Conservation (phyloP, 2,888 invertebrate genomes). For the Chromoteleia sp. region DNA sequence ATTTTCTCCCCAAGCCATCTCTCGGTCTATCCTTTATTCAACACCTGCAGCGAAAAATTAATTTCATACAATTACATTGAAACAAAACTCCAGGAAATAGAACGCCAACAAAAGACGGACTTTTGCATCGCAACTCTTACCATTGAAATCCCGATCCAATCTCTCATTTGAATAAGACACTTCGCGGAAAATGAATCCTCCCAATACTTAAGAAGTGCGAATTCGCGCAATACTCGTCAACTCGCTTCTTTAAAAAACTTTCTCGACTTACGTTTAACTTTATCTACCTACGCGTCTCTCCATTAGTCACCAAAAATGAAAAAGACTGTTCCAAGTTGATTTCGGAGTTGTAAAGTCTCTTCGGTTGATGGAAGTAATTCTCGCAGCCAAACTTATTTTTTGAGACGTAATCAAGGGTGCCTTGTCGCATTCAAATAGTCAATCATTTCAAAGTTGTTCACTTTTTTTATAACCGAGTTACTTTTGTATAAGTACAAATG, state of each 20-base stretch:
- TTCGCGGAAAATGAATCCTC: constrained; percentile 33
- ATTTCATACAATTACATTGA: constrained; percentile 46
- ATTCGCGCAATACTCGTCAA: constrained; percentile 30
- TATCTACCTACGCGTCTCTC: constrained; percentile 9
- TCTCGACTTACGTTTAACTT: constrained; percentile 13
- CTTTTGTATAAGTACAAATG: no score
- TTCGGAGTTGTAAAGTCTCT: constrained; percentile 12
- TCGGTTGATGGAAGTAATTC: constrained; percentile 12
- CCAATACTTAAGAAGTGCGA: constrained; percentile 19
- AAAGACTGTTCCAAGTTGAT: constrained; percentile 16
- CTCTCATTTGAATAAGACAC: constrained; percentile 45
- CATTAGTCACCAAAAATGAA: constrained; percentile 30
- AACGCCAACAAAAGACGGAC: constrained; percentile 34
- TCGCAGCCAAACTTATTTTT: constrained; percentile 13
- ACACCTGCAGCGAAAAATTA: constrained; percentile 25
- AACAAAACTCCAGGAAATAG: constrained; percentile 40
- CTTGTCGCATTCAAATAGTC: not conserved
- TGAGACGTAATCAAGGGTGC: not conserved
- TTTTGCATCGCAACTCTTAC: constrained; percentile 24
- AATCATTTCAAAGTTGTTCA: not conserved
- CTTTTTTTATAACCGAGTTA: no score
- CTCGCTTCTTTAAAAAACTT: constrained; percentile 14
- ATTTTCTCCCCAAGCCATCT: constrained; percentile 15
- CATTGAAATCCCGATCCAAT: constrained; percentile 39
- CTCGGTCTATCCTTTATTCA: constrained; percentile 14